Evolutionary conservation across 2,888 invertebrate species (phyloP).

Genomic region (Aleiodes testaceus): DNA sequence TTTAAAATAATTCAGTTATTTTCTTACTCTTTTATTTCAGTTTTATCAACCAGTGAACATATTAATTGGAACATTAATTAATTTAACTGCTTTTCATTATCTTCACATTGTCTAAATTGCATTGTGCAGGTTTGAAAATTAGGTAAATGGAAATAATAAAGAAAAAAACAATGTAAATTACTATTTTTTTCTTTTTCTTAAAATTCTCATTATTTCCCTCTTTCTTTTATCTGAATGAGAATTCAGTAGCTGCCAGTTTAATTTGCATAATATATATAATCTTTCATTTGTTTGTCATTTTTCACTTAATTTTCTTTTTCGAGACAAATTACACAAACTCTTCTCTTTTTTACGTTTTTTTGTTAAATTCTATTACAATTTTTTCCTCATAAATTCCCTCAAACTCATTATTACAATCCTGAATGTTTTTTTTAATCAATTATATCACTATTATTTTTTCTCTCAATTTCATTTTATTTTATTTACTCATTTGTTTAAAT

Average conservation of each 20-base stretch:
- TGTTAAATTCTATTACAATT: constrained; percentile 19
- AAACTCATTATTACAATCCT: constrained; percentile 12
- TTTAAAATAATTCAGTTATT: constrained; percentile 28
- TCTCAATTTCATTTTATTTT: neutral
- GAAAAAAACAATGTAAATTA: constrained; percentile 3
- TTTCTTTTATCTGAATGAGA: constrained; percentile 13
- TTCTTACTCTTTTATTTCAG: constrained; percentile 17
- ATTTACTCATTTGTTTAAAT: neutral
- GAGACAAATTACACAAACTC: neutral
- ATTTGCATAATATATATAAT: constrained; percentile 17
- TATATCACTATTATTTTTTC: constrained; percentile 1
- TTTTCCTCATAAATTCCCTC: neutral
- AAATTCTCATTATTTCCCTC: neutral
- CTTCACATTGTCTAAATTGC: constrained; percentile 22
- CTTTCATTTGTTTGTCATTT: neutral
- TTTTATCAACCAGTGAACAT: constrained; percentile 24
- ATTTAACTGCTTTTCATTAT: neutral
- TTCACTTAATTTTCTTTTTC: neutral
- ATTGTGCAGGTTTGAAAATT: constrained; percentile 7
- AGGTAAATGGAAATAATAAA: constrained; percentile 9
- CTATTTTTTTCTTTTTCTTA: neutral
- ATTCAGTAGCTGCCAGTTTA: constrained; percentile 2
- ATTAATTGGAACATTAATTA: constrained; percentile 26
- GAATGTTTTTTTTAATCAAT: constrained; percentile 9
- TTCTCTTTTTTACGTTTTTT: neutral